phyloP scores from a whole-genome alignment of 2,113 vertebrate species.

The Pelecanus crispus region DNA sequence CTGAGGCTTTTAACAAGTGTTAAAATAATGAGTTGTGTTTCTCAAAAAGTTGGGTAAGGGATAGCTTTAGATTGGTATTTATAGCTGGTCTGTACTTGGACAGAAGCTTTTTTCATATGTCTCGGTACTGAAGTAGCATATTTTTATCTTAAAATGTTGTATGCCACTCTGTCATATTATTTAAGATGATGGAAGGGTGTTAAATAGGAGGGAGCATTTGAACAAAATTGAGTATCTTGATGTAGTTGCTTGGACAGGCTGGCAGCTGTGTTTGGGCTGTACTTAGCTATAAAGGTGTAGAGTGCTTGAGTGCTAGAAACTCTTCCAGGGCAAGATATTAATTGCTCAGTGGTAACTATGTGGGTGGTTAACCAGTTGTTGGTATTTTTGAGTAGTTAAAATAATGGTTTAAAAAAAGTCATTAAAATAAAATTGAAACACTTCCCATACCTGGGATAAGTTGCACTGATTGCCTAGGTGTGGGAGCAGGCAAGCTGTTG shows the following conservation, averaged over 20 bases:
- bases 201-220: not conserved
- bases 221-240: not conserved
- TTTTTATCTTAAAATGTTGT: not conserved
- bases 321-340: not conserved
- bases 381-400: not conserved
- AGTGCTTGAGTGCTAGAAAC: not conserved
- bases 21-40: not conserved
- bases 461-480: not conserved
- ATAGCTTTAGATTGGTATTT: not conserved
- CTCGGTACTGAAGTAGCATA: not conserved
- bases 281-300: conserved; percentile 5
- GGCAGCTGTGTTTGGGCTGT: conserved; percentile 19
- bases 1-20: not conserved
- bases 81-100: not conserved
- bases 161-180: not conserved
- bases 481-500: not conserved
- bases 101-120: not conserved
- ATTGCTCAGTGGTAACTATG: not conserved
- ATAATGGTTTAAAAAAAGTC: not conserved
- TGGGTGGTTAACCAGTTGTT: not conserved
- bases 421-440: not conserved
- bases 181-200: conserved; percentile 57
- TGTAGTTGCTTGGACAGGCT: not conserved
- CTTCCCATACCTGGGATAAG: fast-evolving
- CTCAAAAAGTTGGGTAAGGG: not conserved